Evolutionary conservation across 2,113 vertebrate genomes (phyloP).

Genomic region (Corythaixoides concolor): DNA sequence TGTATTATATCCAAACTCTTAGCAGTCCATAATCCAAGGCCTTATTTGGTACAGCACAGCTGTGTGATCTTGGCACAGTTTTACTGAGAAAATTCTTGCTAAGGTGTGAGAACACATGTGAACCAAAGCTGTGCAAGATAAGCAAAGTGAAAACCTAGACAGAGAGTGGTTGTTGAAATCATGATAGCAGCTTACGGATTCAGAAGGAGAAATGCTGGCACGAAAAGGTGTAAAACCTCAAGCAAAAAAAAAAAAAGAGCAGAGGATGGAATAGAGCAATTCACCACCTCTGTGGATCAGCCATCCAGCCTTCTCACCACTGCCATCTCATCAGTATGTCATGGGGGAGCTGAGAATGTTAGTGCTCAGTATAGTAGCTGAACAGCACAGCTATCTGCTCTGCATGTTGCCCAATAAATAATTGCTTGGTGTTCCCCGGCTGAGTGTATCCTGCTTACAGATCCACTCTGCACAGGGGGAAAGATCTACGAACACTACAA

Average conservation of each 20-base stretch:
- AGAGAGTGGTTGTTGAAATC: not conserved
- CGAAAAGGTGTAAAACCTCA: not conserved
- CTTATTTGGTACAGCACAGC: not conserved
- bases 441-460: not conserved
- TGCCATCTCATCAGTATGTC: not conserved
- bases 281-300: not conserved
- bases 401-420: not conserved
- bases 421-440: not conserved
- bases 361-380: not conserved
- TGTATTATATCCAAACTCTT: not conserved
- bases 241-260: not conserved
- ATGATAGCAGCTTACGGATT: not conserved
- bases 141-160: not conserved
- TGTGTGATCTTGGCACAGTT: not conserved
- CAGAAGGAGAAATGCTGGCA: not conserved
- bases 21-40: not conserved
- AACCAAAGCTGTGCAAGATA: conserved; percentile 16
- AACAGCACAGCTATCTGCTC: not conserved
- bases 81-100: not conserved
- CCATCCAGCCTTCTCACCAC: accelerated
- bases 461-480: not conserved
- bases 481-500: not conserved
- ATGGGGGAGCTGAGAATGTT: not conserved
- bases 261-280: not conserved
- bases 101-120: not conserved